Conservation (phyloP, 2,888 invertebrate genomes). For the Lasioglossum vierecki region DNA sequence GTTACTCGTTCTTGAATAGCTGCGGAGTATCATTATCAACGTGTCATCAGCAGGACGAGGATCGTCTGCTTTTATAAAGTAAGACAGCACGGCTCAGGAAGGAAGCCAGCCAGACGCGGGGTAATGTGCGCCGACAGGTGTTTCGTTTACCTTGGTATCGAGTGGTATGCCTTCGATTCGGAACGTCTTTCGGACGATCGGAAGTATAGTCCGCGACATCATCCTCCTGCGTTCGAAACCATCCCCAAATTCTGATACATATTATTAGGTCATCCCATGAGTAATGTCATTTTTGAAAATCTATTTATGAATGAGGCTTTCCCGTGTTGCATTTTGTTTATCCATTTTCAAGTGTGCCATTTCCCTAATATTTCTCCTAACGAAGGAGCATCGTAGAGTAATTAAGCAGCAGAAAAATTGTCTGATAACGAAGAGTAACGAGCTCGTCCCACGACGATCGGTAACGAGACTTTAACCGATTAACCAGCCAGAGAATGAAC, state of each 20-base stretch:
- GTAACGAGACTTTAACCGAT: background rate
- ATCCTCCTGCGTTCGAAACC: background rate
- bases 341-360: too few relatives aligned
- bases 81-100: conserved; percentile 61
- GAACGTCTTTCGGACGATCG: background rate
- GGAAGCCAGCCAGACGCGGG: conserved; percentile 49
- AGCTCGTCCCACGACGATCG: background rate
- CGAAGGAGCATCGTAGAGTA: background rate
- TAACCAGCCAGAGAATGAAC: conserved; percentile 18
- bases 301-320: background rate
- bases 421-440: conserved; percentile 6
- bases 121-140: conserved; percentile 42
- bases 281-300: background rate
- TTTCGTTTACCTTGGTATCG: conserved; percentile 35
- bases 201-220: background rate
- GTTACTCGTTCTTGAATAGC: conserved; percentile 82
- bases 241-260: background rate
- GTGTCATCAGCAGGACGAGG: conserved; percentile 81
- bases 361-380: background rate
- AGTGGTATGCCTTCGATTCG: background rate
- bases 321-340: too few relatives aligned
- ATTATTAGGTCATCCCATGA: background rate
- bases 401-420: background rate
- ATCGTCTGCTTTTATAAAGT: conserved; percentile 68
- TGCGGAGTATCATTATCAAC: conserved; percentile 82